Evolutionary conservation across 2,113 vertebrate species (phyloP), one percentile per base, ranked within the genome.

Genomic region (Peromyscus polionotus): DNA sequence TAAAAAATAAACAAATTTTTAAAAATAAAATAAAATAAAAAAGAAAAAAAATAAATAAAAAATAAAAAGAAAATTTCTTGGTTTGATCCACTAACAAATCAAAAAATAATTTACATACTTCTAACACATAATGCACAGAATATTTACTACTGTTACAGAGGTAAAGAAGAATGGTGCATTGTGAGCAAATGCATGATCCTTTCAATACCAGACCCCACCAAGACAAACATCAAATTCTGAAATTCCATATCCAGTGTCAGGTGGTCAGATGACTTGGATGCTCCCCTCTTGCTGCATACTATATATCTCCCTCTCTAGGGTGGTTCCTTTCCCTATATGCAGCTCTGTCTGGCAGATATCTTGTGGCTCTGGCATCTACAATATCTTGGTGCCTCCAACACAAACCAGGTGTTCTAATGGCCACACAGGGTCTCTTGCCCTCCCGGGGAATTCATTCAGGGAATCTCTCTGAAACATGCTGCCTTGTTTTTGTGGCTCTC

Each of bases 401-500:
- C 19, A 73, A 73, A 39, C 8, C 70, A 5, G 0, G 19, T n/a
- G 10, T 31, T 1, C 36, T 19, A 73, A 39, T 39, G 3, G 70
- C n/a, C 19, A 73, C 19, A 39, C 4, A 39, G n/a, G n/a, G 3
- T 73, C n/a, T 73, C 9, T 73, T 22, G 19, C 19, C n/a, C 36
- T 39, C 19, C 9, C 7, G 13, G 8, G 36, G 70, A 19, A 19
- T 73, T 39, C 19, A 73, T 73, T 39, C 19, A 39, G 8, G 17
- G n/a, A 39, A 10, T 3, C 2, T 16, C 36, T 72, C 33, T 72
- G 16, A 72, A 72, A 9, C 68, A 73, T 22, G 8, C 70, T 73
- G 0, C n/a, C 9, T 39, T n/a, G 3, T 39, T 8, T 39, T 22
- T 39, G 19, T 10, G 36, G 1, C n/a, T n/a, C 19, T 73, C n/a